Conservation (phyloP, 2,797 vertebrate genomes). For the Gobio occitaniae region DNA sequence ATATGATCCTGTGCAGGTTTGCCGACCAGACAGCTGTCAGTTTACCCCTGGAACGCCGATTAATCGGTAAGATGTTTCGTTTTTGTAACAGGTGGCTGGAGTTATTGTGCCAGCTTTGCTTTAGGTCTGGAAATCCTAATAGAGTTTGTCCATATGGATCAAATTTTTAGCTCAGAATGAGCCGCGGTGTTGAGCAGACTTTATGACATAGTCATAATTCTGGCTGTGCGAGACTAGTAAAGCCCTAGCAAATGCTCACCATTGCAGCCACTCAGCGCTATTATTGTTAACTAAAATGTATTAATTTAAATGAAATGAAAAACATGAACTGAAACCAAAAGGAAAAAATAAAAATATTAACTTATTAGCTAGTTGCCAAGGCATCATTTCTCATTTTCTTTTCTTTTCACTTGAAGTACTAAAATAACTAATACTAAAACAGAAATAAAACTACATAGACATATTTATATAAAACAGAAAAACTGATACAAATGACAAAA, state of each 20-base stretch:
- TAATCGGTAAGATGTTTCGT: conserved; percentile 81
- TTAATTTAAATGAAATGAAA: too few relatives aligned
- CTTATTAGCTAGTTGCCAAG: too few relatives aligned
- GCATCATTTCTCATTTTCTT: too few relatives aligned
- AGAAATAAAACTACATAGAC: too few relatives aligned
- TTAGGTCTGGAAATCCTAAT: not conserved
- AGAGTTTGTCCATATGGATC: conserved; percentile 18
- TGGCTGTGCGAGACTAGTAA: not conserved
- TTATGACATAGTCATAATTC: not conserved
- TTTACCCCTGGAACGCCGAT: conserved; percentile 86
- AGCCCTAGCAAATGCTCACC: not conserved
- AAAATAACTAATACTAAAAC: too few relatives aligned
- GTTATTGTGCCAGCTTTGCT: not conserved
- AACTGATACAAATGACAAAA: too few relatives aligned
- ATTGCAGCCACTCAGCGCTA: too few relatives aligned
- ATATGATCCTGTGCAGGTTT: conserved; percentile 97
- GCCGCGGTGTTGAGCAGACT: conserved; percentile 2
- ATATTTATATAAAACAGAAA: too few relatives aligned
- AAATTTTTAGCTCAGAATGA: not conserved
- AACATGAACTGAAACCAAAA: too few relatives aligned
- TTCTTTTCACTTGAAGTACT: too few relatives aligned
- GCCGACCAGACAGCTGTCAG: conserved; percentile 95
- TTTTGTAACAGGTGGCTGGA: conserved; percentile 4
- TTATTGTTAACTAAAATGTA: too few relatives aligned
- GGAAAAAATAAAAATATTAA: too few relatives aligned